Conservation (phyloP, 2,888 invertebrate species). For the Argyra leucocephala region DNA sequence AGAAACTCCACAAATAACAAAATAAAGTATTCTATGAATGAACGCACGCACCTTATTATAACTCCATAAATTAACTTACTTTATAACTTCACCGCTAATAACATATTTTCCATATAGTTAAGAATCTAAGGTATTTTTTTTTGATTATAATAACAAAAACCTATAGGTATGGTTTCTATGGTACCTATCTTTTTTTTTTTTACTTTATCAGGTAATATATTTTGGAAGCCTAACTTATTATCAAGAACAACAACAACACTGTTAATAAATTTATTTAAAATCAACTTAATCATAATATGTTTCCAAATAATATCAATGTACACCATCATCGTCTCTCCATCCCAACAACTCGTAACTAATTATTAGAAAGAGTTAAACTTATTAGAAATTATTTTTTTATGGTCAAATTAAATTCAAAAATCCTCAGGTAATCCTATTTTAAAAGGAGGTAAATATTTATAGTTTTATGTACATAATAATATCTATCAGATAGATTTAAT, state of each 20-base stretch:
- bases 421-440: constrained; percentile 6
- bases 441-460: neutral
- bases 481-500: too few relatives aligned
- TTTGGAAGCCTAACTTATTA: neutral
- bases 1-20: too few relatives aligned
- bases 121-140: neutral
- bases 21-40: neutral
- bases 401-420: neutral
- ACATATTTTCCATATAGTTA: neutral
- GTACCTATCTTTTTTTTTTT: too few relatives aligned
- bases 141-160: too few relatives aligned
- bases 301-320: too few relatives aligned
- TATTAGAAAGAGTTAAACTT: too few relatives aligned
- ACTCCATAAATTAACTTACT: too few relatives aligned
- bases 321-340: too few relatives aligned
- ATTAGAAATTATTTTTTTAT: neutral
- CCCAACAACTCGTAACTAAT: too few relatives aligned
- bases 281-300: neutral
- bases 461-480: neutral
- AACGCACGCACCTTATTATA: neutral
- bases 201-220: neutral
- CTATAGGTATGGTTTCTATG: too few relatives aligned
- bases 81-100: too few relatives aligned
- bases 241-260: too few relatives aligned
- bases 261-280: neutral